Percentiles rank a stretch among this genome's conserved stretches.
phyloP scores from a whole-genome alignment of 2,113 vertebrate species.

The Ploceus nigricollis region DNA sequence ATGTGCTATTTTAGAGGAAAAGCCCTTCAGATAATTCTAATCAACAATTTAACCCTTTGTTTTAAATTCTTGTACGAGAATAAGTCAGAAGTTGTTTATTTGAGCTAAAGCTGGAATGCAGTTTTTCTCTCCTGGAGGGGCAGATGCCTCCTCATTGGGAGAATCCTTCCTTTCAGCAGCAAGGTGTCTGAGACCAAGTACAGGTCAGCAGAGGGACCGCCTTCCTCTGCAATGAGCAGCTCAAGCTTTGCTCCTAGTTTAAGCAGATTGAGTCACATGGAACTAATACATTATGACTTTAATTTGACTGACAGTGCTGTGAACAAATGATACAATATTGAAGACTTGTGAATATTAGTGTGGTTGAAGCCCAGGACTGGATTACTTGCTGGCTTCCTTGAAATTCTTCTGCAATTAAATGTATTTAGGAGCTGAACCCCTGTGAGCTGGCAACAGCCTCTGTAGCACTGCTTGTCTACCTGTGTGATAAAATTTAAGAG shows the following conservation, averaged over 20 bases:
- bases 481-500: not conserved
- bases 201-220: not conserved
- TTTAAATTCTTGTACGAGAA: not conserved
- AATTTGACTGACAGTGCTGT: not conserved
- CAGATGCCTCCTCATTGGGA: not conserved
- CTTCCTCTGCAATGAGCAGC: accelerated
- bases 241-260: not conserved
- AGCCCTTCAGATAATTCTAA: not conserved
- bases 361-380: not conserved
- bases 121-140: not conserved
- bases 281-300: not conserved
- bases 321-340: not conserved
- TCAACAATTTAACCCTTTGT: not conserved
- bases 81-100: not conserved
- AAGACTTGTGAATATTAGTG: not conserved
- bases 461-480: not conserved
- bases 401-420: not conserved
- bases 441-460: not conserved
- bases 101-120: not conserved
- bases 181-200: not conserved
- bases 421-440: not conserved
- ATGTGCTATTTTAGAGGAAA: not conserved
- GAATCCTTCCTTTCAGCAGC: not conserved
- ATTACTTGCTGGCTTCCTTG: not conserved
- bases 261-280: not conserved